Evolutionary conservation across 2,888 invertebrate genomes (phyloP).

Genomic region (Melipona beecheii): DNA sequence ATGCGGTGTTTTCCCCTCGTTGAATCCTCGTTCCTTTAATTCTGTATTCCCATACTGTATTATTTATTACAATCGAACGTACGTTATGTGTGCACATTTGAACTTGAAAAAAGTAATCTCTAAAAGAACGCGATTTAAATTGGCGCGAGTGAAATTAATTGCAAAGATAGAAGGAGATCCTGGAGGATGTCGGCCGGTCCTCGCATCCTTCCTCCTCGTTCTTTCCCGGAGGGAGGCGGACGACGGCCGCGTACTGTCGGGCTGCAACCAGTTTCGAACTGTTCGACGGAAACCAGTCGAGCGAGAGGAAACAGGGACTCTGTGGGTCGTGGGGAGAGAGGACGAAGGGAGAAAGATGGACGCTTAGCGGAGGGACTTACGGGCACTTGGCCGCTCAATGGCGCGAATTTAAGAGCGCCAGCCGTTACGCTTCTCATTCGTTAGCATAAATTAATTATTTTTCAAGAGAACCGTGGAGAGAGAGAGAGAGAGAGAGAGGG

Average conservation of each 20-base stretch:
- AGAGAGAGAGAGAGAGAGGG: conserved; percentile 7
- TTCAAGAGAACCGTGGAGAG: conserved; percentile 54
- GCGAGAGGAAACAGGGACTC: conserved; percentile 69
- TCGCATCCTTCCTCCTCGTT: conserved; percentile 45
- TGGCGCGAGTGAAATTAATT: conserved; percentile 76
- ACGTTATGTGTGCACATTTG: neutral
- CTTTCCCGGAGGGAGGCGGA: conserved; percentile 44
- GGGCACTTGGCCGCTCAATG: conserved; percentile 83
- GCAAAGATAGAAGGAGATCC: conserved; percentile 66
- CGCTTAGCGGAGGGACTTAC: conserved; percentile 77
- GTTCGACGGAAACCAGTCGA: conserved; percentile 82
- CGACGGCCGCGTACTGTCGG: conserved; percentile 63
- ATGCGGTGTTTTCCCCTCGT: too few species aligned
- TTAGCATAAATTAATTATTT: conserved; percentile 83
- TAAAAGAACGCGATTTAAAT: conserved; percentile 52
- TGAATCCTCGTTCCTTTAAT: neutral
- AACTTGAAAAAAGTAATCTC: neutral
- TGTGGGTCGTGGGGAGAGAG: neutral
- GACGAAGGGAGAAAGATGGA: conserved; percentile 69
- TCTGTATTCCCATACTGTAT: too few species aligned
- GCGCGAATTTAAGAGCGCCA: conserved; percentile 83
- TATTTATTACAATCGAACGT: neutral
- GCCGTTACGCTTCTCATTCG: conserved; percentile 83
- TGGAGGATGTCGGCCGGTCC: conserved; percentile 52
- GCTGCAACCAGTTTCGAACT: conserved; percentile 80